A percentile compares a stretch with the other conserved stretches of the same genome.
phyloP scores from a whole-genome alignment of 2,888 invertebrate genomes.

The Apodemia mormo region DNA sequence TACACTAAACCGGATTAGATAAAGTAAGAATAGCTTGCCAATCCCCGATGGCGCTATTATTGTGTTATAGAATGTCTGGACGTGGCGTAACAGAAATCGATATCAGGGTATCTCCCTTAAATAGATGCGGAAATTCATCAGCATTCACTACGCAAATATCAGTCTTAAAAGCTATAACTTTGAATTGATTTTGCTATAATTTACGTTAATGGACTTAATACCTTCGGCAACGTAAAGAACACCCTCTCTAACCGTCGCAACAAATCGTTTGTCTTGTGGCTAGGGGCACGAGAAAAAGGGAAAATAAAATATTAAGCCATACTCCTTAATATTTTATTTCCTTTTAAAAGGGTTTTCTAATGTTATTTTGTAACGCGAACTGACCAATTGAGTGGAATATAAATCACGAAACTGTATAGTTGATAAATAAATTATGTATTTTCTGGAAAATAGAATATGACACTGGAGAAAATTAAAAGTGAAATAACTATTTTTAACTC shows the following conservation, averaged over 20 bases:
- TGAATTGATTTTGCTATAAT: conserved; percentile 6
- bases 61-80: conserved; percentile 50
- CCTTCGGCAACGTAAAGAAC: background rate
- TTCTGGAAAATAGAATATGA: no score
- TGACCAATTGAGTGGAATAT: conserved; percentile 3
- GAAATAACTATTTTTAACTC: no score
- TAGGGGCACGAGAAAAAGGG: conserved; percentile 2
- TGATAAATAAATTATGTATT: background rate
- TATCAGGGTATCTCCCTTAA: conserved; percentile 76
- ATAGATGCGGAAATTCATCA: conserved; percentile 43
- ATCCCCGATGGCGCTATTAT: conserved; percentile 17
- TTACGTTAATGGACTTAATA: background rate
- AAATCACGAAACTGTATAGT: background rate
- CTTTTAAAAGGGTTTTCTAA: background rate
- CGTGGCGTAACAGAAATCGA: conserved; percentile 63
- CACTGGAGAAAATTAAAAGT: no score
- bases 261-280: conserved; percentile 23
- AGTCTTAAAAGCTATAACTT: background rate
- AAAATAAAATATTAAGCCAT: conserved; percentile 14
- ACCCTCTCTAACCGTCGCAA: conserved; percentile 20
- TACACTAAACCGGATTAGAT: background rate
- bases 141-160: conserved; percentile 45
- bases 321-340: background rate
- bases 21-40: conserved; percentile 18
- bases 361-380: conserved; percentile 13